Evolutionary conservation across 2,888 invertebrate genomes (phyloP), one percentile per base, ranked within the genome.

Genomic region (Tromatobia lineatoria): DNA sequence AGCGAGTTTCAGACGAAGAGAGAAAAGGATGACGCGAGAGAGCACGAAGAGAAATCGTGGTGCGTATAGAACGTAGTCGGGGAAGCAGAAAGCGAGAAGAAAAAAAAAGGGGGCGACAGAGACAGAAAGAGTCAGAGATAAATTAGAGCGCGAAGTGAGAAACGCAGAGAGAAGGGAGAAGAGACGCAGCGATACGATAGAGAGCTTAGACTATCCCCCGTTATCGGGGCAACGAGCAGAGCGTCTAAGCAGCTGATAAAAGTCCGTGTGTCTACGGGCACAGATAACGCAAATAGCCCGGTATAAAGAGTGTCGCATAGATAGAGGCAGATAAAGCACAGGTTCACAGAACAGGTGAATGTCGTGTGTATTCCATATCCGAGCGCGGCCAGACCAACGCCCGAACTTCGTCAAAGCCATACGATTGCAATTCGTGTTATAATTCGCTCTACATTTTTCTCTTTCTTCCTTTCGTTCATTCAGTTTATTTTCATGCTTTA

Each of bases 221-320:
- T 81, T 84, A 78, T 81, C 84, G 78, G 69, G 88, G 87, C 79
- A 91, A 92, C 92, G 77, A 67, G 90, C 88, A 79, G 87, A 85
- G 61, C 89, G 90, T 92, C 92, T 93, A 93, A 93, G 93, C 92
- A 92, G 90, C 93, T 93, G 93, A 93, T 93, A 93, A 93, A 93
- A 91, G 89, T 90, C 89, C 90, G 90, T 91, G 90, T 90, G 90
- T 89, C 89, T 90, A 90, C 91, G 91, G 80, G 81, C 90, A 91
- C 88, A 92, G 93, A 93, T 93, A 93, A 93, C 90, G 89, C 88
- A 89, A 89, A 91, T 91, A 90, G 90, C 90, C 88, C 89, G 88
- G 90, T 91, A 91, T 89, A 91, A 92, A 93, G 91, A 92, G 90
- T 91, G 76, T 80, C 91, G 88, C 90, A 92, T 91, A 92, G 93